phyloP scores from a whole-genome alignment of 2,113 vertebrate species.

The Neopipo cinnamomea region DNA sequence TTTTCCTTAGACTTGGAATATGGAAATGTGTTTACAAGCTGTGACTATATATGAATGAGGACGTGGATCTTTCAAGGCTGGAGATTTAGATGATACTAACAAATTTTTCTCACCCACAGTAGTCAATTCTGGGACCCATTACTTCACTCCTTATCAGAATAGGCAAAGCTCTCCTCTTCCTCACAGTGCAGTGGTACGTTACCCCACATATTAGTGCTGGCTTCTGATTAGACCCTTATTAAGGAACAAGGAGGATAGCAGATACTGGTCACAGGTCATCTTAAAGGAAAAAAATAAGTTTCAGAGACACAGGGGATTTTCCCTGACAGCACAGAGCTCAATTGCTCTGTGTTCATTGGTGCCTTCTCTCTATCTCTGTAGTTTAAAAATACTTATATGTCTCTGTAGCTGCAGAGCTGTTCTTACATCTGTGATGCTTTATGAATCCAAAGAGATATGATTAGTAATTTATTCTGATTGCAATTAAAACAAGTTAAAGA shows the following conservation, averaged over 20 bases:
- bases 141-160: not conserved
- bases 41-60: not conserved
- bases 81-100: not conserved
- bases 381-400: not conserved
- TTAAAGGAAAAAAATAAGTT: not conserved
- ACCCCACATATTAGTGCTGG: not conserved
- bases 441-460: not conserved
- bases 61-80: not conserved
- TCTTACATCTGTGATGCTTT: not conserved
- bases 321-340: not conserved
- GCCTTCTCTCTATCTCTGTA: not conserved
- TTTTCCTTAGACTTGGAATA: not conserved
- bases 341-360: not conserved
- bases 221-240: not conserved
- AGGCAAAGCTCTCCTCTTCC: not conserved
- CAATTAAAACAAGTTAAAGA: constrained; percentile 11
- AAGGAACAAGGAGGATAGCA: not conserved
- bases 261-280: not conserved
- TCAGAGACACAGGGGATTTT: not conserved
- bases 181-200: not conserved
- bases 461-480: constrained; percentile 52
- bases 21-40: not conserved
- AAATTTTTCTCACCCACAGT: not conserved
- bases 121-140: not conserved
- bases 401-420: not conserved